phyloP scores from a whole-genome alignment of 2,888 invertebrate species.

The Allolobophora icterica region DNA sequence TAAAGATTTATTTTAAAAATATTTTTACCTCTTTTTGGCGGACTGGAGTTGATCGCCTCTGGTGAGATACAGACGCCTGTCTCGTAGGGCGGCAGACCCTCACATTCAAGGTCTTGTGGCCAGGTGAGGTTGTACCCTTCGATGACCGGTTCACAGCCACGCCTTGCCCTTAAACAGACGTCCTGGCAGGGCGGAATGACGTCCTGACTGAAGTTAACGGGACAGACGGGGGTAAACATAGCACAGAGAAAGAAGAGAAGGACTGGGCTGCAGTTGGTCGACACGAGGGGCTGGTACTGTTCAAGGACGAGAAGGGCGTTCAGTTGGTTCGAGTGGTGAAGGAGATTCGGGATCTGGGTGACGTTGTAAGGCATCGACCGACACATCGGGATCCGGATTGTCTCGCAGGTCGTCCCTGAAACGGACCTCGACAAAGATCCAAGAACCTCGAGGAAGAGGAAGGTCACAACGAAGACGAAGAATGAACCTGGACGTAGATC shows the following conservation, averaged over 20 bases:
- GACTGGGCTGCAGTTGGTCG: conserved; percentile 56
- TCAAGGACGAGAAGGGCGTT: conserved; percentile 57
- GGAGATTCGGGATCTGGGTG: conserved; percentile 60
- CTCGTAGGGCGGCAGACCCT: conserved; percentile 56
- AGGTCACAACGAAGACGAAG: neutral
- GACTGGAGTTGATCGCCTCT: conserved; percentile 30
- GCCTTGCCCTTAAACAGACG: conserved; percentile 56
- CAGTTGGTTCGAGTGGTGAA: conserved; percentile 59
- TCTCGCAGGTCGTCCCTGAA: conserved; percentile 53
- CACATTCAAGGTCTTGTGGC: conserved; percentile 57
- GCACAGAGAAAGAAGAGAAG: conserved; percentile 60
- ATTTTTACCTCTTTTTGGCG: neutral
- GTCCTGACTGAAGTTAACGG: conserved; percentile 56
- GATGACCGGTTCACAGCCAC: conserved; percentile 58
- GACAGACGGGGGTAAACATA: conserved; percentile 61
- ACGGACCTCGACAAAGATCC: conserved; percentile 12
- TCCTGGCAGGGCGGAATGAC: conserved; percentile 58
- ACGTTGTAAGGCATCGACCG: conserved; percentile 58
- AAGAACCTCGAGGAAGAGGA: neutral
- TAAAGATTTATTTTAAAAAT: neutral
- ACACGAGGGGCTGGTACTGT: conserved; percentile 55
- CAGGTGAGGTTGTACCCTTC: conserved; percentile 57
- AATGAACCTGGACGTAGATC: neutral
- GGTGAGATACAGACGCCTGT: conserved; percentile 38
- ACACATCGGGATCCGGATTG: conserved; percentile 57